phyloP scores from a whole-genome alignment of 2,888 invertebrate genomes.

The Dyspetes luteomarginatus region DNA sequence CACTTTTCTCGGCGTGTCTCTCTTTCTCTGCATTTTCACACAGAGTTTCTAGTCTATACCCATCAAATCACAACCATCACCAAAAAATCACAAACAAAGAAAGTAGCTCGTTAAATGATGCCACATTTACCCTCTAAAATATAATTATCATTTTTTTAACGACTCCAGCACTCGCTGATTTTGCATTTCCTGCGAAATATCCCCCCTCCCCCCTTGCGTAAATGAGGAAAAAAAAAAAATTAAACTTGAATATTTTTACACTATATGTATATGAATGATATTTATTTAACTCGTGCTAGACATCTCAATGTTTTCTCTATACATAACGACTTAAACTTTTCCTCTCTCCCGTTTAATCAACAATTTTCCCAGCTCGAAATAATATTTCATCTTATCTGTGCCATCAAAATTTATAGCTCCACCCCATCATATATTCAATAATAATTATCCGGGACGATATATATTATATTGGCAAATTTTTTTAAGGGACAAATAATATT shows the following conservation, averaged over 20 bases:
- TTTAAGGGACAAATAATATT: too few relatives aligned
- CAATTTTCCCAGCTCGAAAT: conserved; percentile 38
- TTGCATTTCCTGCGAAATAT: conserved; percentile 3
- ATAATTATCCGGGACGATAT: conserved; percentile 29
- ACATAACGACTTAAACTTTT: too few relatives aligned
- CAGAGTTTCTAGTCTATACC: too few relatives aligned
- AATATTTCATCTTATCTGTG: conserved; percentile 5
- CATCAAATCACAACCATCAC: too few relatives aligned
- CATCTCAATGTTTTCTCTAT: too few relatives aligned
- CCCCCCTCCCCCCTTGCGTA: too few relatives aligned
- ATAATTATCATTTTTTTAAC: not conserved
- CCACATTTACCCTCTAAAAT: not conserved
- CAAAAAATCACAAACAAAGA: not conserved
- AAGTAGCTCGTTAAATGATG: not conserved
- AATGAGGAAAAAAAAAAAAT: too few relatives aligned
- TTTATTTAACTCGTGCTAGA: too few relatives aligned
- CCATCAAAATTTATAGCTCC: not conserved
- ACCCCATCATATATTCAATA: conserved; percentile 26
- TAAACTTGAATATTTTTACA: too few relatives aligned
- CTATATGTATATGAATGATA: too few relatives aligned
- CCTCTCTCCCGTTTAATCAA: conserved; percentile 14
- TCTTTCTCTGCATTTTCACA: too few relatives aligned
- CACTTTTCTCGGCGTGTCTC: conserved; percentile 14
- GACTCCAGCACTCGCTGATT: not conserved
- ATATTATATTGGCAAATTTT: too few relatives aligned